Evolutionary conservation across 2,797 vertebrate species (phyloP).

Genomic region (Phyllotis vaccarum): DNA sequence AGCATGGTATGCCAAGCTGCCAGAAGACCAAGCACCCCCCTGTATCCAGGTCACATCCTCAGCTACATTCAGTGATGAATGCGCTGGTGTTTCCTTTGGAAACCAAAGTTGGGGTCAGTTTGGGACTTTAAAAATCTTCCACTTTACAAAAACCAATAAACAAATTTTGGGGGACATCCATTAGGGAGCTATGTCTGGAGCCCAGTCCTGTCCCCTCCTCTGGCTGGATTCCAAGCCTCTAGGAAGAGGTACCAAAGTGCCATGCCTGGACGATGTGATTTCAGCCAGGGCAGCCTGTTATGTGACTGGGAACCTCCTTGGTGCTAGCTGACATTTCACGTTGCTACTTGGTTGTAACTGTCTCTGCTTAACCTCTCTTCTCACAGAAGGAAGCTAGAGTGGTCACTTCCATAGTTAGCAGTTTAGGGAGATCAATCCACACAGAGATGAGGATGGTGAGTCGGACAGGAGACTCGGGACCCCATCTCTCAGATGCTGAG

Average conservation of each 20-base stretch:
- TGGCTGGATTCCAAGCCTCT: not conserved
- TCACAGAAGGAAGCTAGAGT: slow-evolving; percentile 40
- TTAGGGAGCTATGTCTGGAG: not conserved
- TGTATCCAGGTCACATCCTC: not conserved
- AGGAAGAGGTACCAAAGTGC: not conserved
- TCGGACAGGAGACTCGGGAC: not conserved
- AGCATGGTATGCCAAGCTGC: not conserved
- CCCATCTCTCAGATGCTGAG: not conserved
- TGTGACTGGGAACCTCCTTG: not conserved
- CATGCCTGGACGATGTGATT: not conserved
- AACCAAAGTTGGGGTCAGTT: not conserved
- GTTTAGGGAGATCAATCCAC: not conserved
- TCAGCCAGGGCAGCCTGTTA: not conserved
- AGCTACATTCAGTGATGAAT: not conserved
- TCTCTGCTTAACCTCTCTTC: slow-evolving; percentile 40
- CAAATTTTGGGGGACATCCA: not conserved
- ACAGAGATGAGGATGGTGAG: not conserved
- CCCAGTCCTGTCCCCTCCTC: not conserved
- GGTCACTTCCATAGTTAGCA: slow-evolving; percentile 41
- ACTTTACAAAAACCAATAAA: not conserved
- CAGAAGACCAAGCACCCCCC: not conserved
- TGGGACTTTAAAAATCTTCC: not conserved
- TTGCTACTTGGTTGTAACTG: not conserved
- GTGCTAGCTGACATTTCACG: not conserved
- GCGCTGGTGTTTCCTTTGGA: not conserved